These are phyloP conservation scores for Pristionchus maxplancki DNA, from an alignment of 2,888 invertebrate genomes.

Conservation along the genomic window DNA sequence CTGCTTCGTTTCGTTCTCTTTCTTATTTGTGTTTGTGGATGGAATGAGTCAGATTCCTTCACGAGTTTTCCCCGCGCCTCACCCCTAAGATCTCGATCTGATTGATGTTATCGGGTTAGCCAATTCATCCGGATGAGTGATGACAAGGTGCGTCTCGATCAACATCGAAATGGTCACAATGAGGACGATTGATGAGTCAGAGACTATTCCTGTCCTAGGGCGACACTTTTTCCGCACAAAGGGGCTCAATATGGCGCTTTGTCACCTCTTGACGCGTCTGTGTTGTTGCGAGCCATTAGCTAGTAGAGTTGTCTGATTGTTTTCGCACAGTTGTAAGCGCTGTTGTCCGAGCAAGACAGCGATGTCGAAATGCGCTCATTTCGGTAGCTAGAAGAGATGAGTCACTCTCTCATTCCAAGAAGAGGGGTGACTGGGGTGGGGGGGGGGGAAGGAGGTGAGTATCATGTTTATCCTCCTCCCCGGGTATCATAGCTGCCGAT, in stretches of 20 bases:
- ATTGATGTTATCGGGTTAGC: slow-evolving; percentile 22
- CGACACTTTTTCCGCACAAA: not conserved
- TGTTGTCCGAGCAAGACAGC: not conserved
- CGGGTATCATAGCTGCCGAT: not conserved
- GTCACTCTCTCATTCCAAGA: not conserved
- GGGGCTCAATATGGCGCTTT: not conserved
- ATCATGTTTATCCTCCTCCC: slow-evolving; percentile 35
- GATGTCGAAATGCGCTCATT: slow-evolving; percentile 20
- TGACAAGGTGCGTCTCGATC: not conserved
- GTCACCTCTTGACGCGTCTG: too few species aligned
- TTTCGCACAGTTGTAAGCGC: not conserved
- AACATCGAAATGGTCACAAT: slow-evolving; percentile 10
- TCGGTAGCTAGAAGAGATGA: slow-evolving; percentile 11
- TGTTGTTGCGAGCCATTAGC: too few species aligned
- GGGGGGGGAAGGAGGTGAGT: not conserved
- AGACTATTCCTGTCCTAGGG: slow-evolving; percentile 10
- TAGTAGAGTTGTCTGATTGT: too few species aligned
- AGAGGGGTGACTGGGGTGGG: not conserved
- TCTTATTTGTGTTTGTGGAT: not conserved
- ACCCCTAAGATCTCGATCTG: not conserved
- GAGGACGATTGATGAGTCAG: not conserved
- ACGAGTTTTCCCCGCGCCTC: not conserved
- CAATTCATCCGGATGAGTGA: not conserved
- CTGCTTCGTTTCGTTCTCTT: not conserved
- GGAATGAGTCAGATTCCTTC: slow-evolving; percentile 4